phyloP scores from a whole-genome alignment of 2,797 vertebrate genomes.

The Muscicapa striata region DNA sequence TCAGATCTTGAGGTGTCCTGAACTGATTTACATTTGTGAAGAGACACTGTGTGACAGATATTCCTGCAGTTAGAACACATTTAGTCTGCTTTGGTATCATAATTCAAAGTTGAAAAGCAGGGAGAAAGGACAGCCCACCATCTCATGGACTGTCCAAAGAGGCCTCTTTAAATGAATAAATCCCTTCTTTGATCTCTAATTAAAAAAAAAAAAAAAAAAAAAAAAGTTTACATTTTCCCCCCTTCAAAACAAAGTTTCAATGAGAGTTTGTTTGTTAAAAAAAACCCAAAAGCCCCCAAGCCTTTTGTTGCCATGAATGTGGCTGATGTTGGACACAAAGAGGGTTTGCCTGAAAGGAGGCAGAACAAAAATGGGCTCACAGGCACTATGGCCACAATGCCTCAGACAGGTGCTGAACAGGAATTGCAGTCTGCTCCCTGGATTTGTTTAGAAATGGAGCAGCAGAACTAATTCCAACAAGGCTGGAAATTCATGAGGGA shows the following conservation, averaged over 20 bases:
- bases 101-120: not conserved
- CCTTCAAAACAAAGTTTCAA: not conserved
- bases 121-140: not conserved
- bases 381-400: not conserved
- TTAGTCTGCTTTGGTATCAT: not conserved
- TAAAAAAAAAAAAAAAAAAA: not conserved
- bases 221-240: not conserved
- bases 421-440: not conserved
- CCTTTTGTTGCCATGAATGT: not conserved
- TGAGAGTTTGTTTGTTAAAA: slow-evolving; percentile 5
- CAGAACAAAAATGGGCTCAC: not conserved
- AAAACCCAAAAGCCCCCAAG: not conserved
- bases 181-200: not conserved
- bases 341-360: not conserved
- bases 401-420: slow-evolving; percentile 38
- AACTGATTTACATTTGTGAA: not conserved
- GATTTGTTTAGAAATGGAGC: not conserved
- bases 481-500: not conserved
- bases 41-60: not conserved
- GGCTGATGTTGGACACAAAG: slow-evolving; percentile 36
- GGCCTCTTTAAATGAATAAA: not conserved
- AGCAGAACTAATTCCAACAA: slow-evolving; percentile 31
- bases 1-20: not conserved
- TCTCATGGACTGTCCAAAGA: not conserved
- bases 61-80: not conserved